These are phyloP conservation scores for Drosophila cognata DNA, from an alignment of 2,888 invertebrate genomes.

Conservation along the genomic window DNA sequence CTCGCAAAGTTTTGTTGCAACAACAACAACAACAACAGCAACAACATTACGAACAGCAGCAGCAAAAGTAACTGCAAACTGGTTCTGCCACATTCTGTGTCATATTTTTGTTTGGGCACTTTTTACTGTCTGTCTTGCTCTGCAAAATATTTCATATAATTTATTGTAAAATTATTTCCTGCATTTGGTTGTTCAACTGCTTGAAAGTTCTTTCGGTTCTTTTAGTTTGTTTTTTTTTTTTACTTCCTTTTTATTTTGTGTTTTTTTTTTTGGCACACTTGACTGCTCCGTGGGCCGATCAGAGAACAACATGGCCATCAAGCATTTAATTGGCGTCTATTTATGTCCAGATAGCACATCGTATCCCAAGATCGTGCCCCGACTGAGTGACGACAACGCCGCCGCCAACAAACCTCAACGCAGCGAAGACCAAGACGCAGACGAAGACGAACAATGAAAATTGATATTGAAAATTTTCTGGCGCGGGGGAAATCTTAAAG, in stretches of 20 bases:
- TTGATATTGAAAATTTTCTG: constrained; percentile 65
- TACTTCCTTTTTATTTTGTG: background rate
- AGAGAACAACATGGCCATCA: constrained; percentile 69
- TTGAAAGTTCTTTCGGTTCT: constrained; percentile 12
- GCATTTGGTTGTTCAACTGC: constrained; percentile 13
- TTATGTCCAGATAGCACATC: constrained; percentile 82
- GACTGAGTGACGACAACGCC: constrained; percentile 71
- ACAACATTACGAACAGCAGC: constrained; percentile 8
- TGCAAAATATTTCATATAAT: constrained; percentile 68
- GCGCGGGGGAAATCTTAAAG: constrained; percentile 70
- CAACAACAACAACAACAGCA: constrained; percentile 21
- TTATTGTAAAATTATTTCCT: constrained; percentile 75
- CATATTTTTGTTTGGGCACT: constrained; percentile 48
- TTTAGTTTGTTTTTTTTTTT: background rate
- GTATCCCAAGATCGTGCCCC: constrained; percentile 61
- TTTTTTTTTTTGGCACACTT: constrained; percentile 21
- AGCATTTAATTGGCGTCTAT: constrained; percentile 82
- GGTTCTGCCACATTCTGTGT: constrained; percentile 63
- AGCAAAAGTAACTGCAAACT: constrained; percentile 42
- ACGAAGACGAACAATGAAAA: constrained; percentile 68
- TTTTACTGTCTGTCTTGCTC: constrained; percentile 25
- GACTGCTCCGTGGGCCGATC: constrained; percentile 34
- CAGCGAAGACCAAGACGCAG: constrained; percentile 14
- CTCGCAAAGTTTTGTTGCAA: constrained; percentile 57
- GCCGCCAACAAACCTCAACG: constrained; percentile 9